Evolutionary conservation across 2,113 vertebrate genomes (phyloP).

Genomic region (Toxotes jaculatrix): DNA sequence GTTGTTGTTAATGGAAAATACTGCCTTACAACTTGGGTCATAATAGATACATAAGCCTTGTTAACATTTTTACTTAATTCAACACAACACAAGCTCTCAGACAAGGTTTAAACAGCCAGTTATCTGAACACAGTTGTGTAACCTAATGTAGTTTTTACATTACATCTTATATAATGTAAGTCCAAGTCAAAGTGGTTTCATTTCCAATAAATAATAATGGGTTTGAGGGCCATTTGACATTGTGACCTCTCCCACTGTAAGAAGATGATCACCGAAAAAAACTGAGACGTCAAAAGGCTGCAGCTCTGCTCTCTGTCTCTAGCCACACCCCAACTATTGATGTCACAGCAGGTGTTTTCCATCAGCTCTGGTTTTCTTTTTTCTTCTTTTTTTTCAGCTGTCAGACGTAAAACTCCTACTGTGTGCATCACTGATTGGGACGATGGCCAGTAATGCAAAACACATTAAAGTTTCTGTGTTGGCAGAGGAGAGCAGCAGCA

Average conservation of each 20-base stretch:
- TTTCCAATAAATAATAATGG: no score
- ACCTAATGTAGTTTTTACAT: neutral
- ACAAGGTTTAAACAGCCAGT: neutral
- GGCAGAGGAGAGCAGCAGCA: neutral
- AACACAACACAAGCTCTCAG: no score
- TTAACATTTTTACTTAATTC: neutral
- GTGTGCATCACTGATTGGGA: neutral
- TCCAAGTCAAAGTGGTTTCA: no score
- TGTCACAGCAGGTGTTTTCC: constrained; percentile 19
- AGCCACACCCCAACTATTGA: neutral
- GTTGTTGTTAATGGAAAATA: neutral
- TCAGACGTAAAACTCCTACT: neutral
- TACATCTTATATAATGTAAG: no score
- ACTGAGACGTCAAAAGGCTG: neutral
- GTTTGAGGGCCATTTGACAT: no score
- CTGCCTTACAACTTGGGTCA: neutral
- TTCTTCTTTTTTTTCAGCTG: neutral
- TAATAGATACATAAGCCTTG: neutral
- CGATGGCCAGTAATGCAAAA: neutral
- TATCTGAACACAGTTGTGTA: neutral
- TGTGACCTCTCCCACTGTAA: no score
- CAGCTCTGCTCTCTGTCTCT: neutral
- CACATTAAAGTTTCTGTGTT: neutral
- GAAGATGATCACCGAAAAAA: neutral
- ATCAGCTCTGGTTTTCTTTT: neutral